Evolutionary conservation across 2,113 vertebrate genomes (phyloP).

Genomic region (cat (Felis catus)): F.catus_Fca126_mat1.0 CM031414.1:43307501-43308000

Average conservation of each 20-base stretch:
- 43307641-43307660: not conserved
- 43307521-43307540: not conserved
- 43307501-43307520: not conserved
- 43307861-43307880: not conserved
- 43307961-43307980: not conserved
- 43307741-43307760: not conserved
- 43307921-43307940: not conserved
- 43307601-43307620: not conserved
- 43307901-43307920: not conserved
- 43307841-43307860: not conserved
- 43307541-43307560: conserved; percentile 4
- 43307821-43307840: not conserved
- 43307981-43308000: not conserved
- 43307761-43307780: not conserved
- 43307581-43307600: conserved; percentile 28
- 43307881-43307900: not conserved
- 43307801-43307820: not conserved
- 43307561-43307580: not conserved
- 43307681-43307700: not conserved
- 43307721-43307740: not conserved
- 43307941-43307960: not conserved
- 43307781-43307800: not conserved
- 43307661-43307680: not conserved
- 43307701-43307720: not conserved
- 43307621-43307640: not conserved